Conservation (phyloP, 2,797 vertebrate species). For the Hephaestus fuliginosus region DNA sequence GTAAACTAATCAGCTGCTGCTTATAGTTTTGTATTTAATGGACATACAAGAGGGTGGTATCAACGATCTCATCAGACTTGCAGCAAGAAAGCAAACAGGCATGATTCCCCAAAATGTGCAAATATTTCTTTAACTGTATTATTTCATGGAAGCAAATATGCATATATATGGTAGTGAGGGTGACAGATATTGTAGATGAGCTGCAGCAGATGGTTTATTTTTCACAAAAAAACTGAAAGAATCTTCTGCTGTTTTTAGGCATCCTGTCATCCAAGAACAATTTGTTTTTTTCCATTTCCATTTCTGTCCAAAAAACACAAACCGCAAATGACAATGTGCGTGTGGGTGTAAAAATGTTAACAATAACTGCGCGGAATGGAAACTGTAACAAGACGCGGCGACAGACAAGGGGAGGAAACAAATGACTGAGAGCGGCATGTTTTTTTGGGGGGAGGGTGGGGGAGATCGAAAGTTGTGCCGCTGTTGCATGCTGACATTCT, state of each 20-base stretch:
- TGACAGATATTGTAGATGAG: slow-evolving; percentile 7
- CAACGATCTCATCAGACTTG: not conserved
- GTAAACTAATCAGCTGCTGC: slow-evolving; percentile 19
- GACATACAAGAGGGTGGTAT: not conserved
- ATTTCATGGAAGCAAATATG: slow-evolving; percentile 7
- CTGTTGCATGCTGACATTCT: slow-evolving; percentile 56
- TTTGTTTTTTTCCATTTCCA: slow-evolving; percentile 56
- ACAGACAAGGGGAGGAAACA: slow-evolving; percentile 27
- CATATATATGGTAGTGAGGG: not conserved
- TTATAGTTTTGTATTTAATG: slow-evolving; percentile 9
- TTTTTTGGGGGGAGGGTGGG: not conserved
- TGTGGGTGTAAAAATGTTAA: slow-evolving; percentile 44
- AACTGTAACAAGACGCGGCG: slow-evolving; percentile 39
- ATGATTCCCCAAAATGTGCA: not conserved
- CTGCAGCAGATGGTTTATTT: slow-evolving; percentile 10
- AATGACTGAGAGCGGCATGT: slow-evolving; percentile 29
- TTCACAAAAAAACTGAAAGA: slow-evolving; percentile 21
- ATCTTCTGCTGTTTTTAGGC: slow-evolving; percentile 23
- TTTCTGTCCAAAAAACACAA: slow-evolving; percentile 37
- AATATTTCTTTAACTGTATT: not conserved
- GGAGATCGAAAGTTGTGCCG: slow-evolving; percentile 31
- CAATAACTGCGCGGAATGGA: slow-evolving; percentile 39
- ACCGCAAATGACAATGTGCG: slow-evolving; percentile 47
- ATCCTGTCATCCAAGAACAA: slow-evolving; percentile 47
- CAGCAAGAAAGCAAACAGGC: not conserved